Conservation (phyloP, 2,113 vertebrate species). For the Theropithecus gelada region DNA sequence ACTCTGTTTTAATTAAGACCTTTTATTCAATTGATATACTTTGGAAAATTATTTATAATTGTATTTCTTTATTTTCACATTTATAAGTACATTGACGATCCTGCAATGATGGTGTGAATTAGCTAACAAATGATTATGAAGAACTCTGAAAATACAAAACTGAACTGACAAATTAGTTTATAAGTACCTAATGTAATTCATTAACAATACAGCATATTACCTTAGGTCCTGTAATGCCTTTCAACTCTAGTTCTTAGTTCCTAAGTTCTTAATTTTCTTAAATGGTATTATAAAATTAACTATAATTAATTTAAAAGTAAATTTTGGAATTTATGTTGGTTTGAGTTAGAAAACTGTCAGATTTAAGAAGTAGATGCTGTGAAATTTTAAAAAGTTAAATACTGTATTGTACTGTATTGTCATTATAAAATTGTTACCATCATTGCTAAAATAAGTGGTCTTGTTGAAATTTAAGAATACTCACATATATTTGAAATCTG, state of each 20-base stretch:
- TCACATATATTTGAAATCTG: constrained; percentile 33
- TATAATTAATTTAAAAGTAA: neutral
- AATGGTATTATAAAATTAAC: constrained; percentile 36
- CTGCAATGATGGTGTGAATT: neutral
- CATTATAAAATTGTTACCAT: constrained; percentile 29
- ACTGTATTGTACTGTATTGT: neutral
- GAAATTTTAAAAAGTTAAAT: neutral
- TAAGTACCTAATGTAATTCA: neutral
- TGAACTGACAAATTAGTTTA: constrained; percentile 26
- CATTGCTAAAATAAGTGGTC: constrained; percentile 1
- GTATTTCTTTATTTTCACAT: constrained; percentile 55
- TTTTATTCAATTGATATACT: constrained; percentile 5
- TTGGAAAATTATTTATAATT: constrained; percentile 1
- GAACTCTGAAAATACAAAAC: constrained; percentile 32
- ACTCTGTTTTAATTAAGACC: neutral
- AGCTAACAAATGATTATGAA: constrained; percentile 23
- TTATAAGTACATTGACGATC: neutral
- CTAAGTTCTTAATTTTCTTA: constrained; percentile 40
- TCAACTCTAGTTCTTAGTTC: constrained; percentile 22
- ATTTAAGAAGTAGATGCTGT: constrained; percentile 30
- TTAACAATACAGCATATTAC: constrained; percentile 35
- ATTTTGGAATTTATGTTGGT: constrained; percentile 12
- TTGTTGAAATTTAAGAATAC: constrained; percentile 37
- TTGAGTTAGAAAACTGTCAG: constrained; percentile 40
- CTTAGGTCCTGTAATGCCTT: constrained; percentile 28